Conservation (phyloP, 2,888 invertebrate genomes). For the Calameuta pallipes region DNA sequence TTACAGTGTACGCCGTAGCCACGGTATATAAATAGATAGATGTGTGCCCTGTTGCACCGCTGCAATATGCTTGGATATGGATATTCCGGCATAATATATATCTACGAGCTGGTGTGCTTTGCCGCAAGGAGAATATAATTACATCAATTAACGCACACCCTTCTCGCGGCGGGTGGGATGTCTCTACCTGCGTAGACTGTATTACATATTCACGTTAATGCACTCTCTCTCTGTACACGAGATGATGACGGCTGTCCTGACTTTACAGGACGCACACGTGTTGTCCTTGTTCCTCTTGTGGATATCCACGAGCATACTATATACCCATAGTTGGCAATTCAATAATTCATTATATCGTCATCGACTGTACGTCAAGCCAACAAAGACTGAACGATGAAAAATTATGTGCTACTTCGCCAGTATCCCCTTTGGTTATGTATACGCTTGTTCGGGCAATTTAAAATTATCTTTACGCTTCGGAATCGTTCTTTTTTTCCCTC, state of each 20-base stretch:
- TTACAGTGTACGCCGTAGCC: constrained; percentile 34
- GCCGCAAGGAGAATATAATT: constrained; percentile 50
- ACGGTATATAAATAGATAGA: constrained; percentile 45
- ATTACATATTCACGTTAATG: background rate
- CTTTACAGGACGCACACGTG: background rate
- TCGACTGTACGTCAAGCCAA: background rate
- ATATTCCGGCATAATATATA: constrained; percentile 5
- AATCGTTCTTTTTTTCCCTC: background rate
- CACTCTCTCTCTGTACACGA: background rate
- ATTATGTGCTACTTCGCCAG: background rate
- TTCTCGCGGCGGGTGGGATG: background rate
- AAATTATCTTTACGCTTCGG: background rate
- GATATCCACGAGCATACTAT: background rate
- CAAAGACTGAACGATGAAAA: background rate
- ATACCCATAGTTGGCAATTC: background rate
- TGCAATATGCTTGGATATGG: constrained; percentile 17
- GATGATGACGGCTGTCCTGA: background rate
- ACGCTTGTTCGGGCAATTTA: background rate
- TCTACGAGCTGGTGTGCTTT: constrained; percentile 18
- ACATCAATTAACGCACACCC: constrained; percentile 46
- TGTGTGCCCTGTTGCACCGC: constrained; percentile 36
- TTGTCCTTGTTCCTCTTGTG: background rate
- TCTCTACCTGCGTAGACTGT: background rate
- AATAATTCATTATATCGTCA: background rate
- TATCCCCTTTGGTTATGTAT: background rate